Conservation (phyloP, 2,113 vertebrate genomes). For the Gopherus flavomarginatus region DNA sequence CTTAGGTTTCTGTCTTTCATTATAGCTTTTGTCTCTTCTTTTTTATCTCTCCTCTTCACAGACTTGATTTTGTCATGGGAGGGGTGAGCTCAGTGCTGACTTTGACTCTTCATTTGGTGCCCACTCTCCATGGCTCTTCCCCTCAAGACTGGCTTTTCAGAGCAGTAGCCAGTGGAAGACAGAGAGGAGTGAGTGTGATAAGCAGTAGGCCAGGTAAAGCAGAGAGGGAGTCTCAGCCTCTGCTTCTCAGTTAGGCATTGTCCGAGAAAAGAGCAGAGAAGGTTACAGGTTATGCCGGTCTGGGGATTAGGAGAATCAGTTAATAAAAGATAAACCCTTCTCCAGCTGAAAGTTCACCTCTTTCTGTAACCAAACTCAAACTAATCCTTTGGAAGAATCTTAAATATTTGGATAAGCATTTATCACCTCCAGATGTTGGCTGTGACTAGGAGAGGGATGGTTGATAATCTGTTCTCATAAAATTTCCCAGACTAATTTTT, state of each 20-base stretch:
- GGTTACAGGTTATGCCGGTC: neutral
- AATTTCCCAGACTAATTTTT: neutral
- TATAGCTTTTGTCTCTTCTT: neutral
- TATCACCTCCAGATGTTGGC: neutral
- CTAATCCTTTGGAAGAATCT: rapidly evolving
- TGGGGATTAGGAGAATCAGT: neutral
- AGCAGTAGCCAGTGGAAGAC: neutral
- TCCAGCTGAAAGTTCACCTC: rapidly evolving
- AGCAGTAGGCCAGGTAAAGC: neutral
- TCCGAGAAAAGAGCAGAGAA: neutral
- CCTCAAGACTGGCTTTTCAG: rapidly evolving
- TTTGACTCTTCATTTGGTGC: rapidly evolving
- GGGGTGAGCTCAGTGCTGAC: neutral
- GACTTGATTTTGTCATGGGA: neutral
- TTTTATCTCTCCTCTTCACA: neutral
- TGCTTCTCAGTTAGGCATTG: too few species aligned
- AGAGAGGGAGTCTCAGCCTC: neutral
- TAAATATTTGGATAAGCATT: neutral
- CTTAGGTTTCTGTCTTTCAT: neutral
- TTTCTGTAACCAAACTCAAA: neutral
- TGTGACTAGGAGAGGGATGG: neutral
- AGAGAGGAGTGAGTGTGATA: rapidly evolving
- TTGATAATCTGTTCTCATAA: neutral
- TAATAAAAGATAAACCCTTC: neutral
- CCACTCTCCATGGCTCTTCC: neutral